These are phyloP conservation scores for Saguinus imperator DNA, from an alignment of 2,113 vertebrate genomes.

Conservation along the genomic window DNA sequence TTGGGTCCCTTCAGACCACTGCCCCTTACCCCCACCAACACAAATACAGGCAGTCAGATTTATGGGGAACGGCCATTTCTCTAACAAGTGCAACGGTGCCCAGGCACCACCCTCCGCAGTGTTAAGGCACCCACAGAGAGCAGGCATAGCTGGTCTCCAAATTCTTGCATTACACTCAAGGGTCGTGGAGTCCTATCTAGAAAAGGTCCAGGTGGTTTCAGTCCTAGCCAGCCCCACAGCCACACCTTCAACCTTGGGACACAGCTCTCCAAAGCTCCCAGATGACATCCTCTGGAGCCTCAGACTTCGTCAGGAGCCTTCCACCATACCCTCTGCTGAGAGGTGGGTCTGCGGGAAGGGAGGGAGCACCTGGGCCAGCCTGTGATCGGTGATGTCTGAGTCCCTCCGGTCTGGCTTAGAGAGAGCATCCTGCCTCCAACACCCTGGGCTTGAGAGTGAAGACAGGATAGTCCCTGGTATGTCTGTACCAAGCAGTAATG, in stretches of 20 bases:
- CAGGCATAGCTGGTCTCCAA: background rate
- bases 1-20: background rate
- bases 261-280: background rate
- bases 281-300: background rate
- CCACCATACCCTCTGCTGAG: background rate
- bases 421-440: background rate
- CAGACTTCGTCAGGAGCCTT: background rate
- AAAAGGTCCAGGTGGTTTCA: background rate
- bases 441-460: background rate
- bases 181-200: background rate
- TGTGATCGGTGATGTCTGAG: background rate
- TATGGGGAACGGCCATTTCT: background rate
- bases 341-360: background rate
- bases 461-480: background rate
- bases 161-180: background rate
- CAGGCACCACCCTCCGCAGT: background rate
- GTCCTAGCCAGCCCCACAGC: background rate
- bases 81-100: background rate
- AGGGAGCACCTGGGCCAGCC: background rate
- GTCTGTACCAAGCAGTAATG: background rate
- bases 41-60: constrained; percentile 11
- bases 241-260: background rate
- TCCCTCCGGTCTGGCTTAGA: background rate
- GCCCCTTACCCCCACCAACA: background rate
- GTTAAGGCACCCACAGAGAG: background rate